These are phyloP conservation scores for Poeciliopsis infans DNA, from an alignment of 2,797 vertebrate genomes.

Conservation along the genomic window DNA sequence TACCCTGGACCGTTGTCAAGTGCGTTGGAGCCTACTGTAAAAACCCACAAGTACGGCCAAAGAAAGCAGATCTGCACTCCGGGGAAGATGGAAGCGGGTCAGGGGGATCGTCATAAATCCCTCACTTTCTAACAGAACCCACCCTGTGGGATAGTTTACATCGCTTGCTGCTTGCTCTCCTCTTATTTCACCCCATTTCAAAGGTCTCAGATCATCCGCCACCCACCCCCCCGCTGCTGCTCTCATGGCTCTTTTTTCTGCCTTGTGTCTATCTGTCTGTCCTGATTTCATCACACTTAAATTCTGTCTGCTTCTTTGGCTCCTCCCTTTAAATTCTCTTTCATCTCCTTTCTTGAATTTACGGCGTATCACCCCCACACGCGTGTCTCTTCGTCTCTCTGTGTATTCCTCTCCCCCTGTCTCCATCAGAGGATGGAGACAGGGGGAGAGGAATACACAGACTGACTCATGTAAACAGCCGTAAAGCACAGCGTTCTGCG, in stretches of 20 bases:
- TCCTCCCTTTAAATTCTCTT: slow-evolving; percentile 42
- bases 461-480: slow-evolving; percentile 78
- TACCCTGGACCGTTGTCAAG: slow-evolving; percentile 24
- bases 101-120: slow-evolving; percentile 66
- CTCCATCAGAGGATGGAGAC: no score
- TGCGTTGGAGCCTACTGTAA: slow-evolving; percentile 35
- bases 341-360: slow-evolving; percentile 72
- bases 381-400: slow-evolving; percentile 15
- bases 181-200: slow-evolving; percentile 66
- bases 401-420: slow-evolving; percentile 24
- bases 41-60: slow-evolving; percentile 28
- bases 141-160: slow-evolving; percentile 72
- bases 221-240: slow-evolving; percentile 5
- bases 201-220: slow-evolving; percentile 40
- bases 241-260: slow-evolving; percentile 55
- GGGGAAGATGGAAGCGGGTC: slow-evolving; percentile 30
- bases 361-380: slow-evolving; percentile 23
- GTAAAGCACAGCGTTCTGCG: slow-evolving; percentile 71
- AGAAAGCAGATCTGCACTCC: slow-evolving; percentile 24
- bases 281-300: slow-evolving; percentile 49
- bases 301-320: slow-evolving; percentile 49
- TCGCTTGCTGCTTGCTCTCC: slow-evolving; percentile 50
- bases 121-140: slow-evolving; percentile 43
- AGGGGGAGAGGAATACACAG: no score
- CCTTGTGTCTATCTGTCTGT: slow-evolving; percentile 61